Base-by-base conservation (phyloP, 2,888 invertebrate genomes). In the Cheilosia vernalis region DNA sequence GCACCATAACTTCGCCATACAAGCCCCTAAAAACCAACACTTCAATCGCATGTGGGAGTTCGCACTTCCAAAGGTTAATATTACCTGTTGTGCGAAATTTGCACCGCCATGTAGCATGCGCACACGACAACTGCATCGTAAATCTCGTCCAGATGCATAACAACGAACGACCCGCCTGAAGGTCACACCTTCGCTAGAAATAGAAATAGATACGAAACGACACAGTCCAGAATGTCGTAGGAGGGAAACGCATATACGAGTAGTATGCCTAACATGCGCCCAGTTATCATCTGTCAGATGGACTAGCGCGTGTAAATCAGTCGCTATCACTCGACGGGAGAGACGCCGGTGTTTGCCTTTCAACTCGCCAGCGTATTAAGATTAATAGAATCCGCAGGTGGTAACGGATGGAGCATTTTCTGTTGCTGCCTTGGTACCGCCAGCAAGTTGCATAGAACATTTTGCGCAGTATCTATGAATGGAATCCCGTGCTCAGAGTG, bases 371-470 rank as follows among this genome's bases (percentile, higher is more conserved):
- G 30, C 40, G 64, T 70, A 76, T 84, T 84, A 76, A 84, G 84
- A 84, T 84, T 76, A 84, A 79, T 84, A 66, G 70, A 79, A 80
- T 30, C 79, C 53, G 19, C 84, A 84, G 84, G 84, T 84, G 74
- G 84, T 80, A 79, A 76, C 69, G 53, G 74, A 60, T 64, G 64
- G 61, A 30, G 53, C 30, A 58, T 49, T 53, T 56, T 64, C 27
- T 70, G 21, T 51, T 51, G 27, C 27, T 49, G 37, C 7, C 17
- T 44, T 5, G 19, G 7, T 44, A 42, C 21, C n/a, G 51, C n/a
- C 17, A 21, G 1, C 42, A 15, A 37, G 51, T 9, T 42, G n/a
- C 24, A 17, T 21, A 40, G 72, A 49, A 40, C 40, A 72, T 72
- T 61, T 51, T 61, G 61, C 44, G 2, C 19, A 49, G 60, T 49